These are phyloP conservation scores for Lepidostoma basale DNA, from an alignment of 1,140 invertebrate species.

Conservation along the genomic window DNA sequence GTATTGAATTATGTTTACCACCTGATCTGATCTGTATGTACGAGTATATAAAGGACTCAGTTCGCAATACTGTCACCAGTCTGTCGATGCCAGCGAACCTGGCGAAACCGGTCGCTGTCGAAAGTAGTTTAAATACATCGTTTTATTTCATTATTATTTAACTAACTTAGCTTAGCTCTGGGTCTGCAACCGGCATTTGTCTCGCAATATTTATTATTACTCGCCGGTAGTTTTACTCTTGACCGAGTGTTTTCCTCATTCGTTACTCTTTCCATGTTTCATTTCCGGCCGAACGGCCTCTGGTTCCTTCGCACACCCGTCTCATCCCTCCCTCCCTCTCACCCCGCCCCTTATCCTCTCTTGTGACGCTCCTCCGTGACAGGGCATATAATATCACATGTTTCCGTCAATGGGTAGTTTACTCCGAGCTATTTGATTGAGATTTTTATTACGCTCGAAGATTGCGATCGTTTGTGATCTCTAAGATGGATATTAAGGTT, in stretches of 20 bases:
- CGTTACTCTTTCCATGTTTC: background rate
- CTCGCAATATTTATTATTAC: no score
- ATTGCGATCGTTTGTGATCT: constrained; percentile 3
- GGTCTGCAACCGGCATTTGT: no score
- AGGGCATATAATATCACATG: background rate
- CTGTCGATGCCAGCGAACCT: no score
- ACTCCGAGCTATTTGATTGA: background rate
- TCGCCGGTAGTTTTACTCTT: background rate
- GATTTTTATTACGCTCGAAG: background rate
- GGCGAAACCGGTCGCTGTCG: no score
- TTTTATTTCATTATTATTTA: no score
- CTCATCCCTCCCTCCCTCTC: background rate
- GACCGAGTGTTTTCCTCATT: background rate
- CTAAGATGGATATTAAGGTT: background rate
- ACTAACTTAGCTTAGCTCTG: no score
- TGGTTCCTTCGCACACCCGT: background rate
- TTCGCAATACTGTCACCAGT: no score
- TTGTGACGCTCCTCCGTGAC: background rate
- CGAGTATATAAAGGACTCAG: no score
- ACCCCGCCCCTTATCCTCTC: background rate
- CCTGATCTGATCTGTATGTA: no score
- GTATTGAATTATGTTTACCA: no score
- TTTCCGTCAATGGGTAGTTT: background rate
- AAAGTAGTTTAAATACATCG: no score
- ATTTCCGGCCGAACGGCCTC: constrained; percentile 6